Evolutionary conservation across 2,888 invertebrate species (phyloP).

Genomic region (Leucophenga montana): DNA sequence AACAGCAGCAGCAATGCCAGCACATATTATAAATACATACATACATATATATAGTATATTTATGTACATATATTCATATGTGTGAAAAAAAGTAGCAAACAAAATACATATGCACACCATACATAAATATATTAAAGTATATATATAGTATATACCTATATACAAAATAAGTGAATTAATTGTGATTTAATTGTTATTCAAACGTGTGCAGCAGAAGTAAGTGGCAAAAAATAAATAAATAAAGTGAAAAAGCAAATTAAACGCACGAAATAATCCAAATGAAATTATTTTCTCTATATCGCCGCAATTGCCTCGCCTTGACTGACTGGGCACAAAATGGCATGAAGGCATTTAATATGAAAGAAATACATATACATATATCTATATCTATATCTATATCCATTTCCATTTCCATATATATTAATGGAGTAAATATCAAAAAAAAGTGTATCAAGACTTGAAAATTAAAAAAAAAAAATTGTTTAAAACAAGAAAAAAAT

Average conservation of each 20-base stretch:
- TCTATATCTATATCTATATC: too few relatives aligned
- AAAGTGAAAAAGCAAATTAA: constrained; percentile 27
- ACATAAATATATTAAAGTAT: constrained; percentile 57
- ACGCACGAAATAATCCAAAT: constrained; percentile 18
- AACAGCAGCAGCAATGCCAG: constrained; percentile 31
- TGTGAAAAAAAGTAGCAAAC: constrained; percentile 31
- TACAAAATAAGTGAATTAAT: constrained; percentile 28
- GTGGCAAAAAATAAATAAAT: constrained; percentile 4
- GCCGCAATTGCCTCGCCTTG: constrained; percentile 44
- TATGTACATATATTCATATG: not conserved
- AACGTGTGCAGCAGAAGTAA: not conserved
- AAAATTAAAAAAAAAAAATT: not conserved
- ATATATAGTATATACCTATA: constrained; percentile 28
- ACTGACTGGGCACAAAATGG: constrained; percentile 19
- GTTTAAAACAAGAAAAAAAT: not conserved
- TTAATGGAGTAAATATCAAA: too few relatives aligned
- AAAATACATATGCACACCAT: constrained; percentile 43
- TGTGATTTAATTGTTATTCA: constrained; percentile 24
- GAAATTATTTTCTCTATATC: constrained; percentile 60
- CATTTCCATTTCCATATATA: too few relatives aligned
- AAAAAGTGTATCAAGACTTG: too few relatives aligned
- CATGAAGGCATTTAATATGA: constrained; percentile 47
- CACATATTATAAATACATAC: constrained; percentile 30
- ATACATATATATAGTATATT: not conserved
- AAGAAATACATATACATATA: not conserved